These are phyloP conservation scores for Leucopsar rothschildi DNA, from an alignment of 2,113 vertebrate species.

Conservation along the genomic window DNA sequence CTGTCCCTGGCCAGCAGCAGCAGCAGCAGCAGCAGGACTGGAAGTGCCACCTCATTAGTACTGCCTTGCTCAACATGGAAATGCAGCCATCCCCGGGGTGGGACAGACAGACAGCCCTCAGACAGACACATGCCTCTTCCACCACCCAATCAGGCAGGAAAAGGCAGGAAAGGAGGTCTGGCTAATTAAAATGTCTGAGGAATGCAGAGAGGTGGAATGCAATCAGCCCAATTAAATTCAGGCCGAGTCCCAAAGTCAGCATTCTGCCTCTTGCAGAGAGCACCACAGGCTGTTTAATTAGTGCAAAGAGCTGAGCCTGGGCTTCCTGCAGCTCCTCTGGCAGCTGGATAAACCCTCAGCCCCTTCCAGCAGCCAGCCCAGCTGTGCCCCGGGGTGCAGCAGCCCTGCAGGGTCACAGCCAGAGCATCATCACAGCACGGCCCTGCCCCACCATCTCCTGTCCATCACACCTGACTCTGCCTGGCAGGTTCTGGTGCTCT, in stretches of 20 bases:
- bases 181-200: conserved; percentile 37
- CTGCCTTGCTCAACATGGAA: not conserved
- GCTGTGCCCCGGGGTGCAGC: not conserved
- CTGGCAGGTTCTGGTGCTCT: not conserved
- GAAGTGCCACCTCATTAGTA: conserved; percentile 34
- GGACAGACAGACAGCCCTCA: not conserved
- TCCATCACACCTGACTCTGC: not conserved
- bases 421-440: not conserved
- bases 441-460: not conserved
- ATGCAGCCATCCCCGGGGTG: not conserved
- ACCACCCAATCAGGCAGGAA: conserved; percentile 1
- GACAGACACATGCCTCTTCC: not conserved
- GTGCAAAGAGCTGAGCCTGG: not conserved
- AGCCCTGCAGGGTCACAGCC: not conserved
- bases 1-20: not conserved
- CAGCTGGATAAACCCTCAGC: not conserved
- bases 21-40: not conserved
- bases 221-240: conserved; percentile 12
- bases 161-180: conserved; percentile 6
- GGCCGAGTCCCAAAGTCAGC: not conserved
- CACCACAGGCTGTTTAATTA: not conserved
- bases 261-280: not conserved
- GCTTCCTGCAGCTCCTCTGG: not conserved
- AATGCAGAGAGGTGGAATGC: conserved; percentile 34
- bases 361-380: not conserved